phyloP scores from a whole-genome alignment of 2,113 vertebrate species.

The Accipiter virgatus region DNA sequence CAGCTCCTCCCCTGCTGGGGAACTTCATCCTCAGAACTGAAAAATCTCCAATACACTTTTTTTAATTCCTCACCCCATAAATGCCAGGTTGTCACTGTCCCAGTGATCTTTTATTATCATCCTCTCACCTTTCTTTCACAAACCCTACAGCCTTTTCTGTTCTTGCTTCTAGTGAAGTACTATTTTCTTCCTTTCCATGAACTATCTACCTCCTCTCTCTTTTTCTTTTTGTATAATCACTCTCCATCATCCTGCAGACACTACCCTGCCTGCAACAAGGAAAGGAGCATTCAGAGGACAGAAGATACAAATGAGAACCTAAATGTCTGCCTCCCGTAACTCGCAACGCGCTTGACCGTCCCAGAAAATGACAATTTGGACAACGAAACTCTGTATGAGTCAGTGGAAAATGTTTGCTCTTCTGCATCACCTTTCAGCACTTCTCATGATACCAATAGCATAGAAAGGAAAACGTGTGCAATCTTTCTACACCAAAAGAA shows the following conservation, averaged over 20 bases:
- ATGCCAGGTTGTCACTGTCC: not conserved
- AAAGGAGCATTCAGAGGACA: not conserved
- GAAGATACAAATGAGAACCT: not conserved
- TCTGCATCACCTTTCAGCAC: not conserved
- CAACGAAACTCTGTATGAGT: not conserved
- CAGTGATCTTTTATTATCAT: not conserved
- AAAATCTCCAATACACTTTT: not conserved
- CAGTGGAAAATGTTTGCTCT: not conserved
- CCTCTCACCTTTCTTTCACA: not conserved
- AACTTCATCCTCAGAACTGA: not conserved
- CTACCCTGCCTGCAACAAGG: not conserved
- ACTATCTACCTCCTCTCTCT: not conserved
- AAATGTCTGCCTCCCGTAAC: not conserved
- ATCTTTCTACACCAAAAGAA: not conserved
- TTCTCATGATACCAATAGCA: not conserved
- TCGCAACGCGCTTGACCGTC: not conserved
- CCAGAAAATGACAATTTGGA: not conserved
- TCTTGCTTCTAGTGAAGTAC: not conserved
- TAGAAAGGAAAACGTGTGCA: not conserved
- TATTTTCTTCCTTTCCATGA: not conserved
- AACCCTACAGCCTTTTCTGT: not conserved
- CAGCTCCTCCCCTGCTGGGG: rapidly evolving
- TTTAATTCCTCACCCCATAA: not conserved
- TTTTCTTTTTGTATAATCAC: not conserved
- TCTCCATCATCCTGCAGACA: not conserved